phyloP scores from a whole-genome alignment of 1,140 invertebrate species.

The Notospermus geniculatus region DNA sequence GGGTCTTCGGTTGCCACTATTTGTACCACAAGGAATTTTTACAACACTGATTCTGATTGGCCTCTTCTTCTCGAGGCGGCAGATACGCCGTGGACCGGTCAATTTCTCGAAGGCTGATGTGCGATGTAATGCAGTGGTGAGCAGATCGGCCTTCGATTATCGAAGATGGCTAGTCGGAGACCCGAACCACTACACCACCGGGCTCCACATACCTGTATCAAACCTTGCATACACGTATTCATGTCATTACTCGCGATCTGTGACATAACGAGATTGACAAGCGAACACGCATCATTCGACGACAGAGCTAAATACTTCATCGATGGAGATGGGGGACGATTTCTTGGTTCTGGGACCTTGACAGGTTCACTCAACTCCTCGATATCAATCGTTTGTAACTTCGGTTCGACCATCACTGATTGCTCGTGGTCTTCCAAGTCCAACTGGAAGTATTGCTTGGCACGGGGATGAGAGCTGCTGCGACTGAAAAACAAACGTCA shows the following conservation, averaged over 20 bases:
- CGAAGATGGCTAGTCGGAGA: no score
- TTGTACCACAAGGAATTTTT: no score
- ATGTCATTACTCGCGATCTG: slow-evolving; percentile 70
- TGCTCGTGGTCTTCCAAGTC: slow-evolving; percentile 48
- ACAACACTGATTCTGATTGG: no score
- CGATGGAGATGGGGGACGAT: slow-evolving; percentile 46
- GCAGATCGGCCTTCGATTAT: no score
- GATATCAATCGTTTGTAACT: slow-evolving; percentile 59
- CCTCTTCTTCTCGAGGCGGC: no score
- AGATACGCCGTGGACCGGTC: no score
- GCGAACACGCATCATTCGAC: slow-evolving; percentile 48
- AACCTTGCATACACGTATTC: slow-evolving; percentile 63
- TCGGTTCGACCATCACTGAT: slow-evolving; percentile 41
- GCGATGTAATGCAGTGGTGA: no score
- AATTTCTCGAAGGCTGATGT: no score
- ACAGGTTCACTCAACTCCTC: slow-evolving; percentile 54
- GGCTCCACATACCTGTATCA: slow-evolving; percentile 62
- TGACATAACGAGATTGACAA: slow-evolving; percentile 61
- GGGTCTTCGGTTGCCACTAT: no score
- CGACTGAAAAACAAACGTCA: no score
- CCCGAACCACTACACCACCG: no score
- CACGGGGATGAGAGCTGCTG: no score
- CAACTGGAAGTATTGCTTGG: slow-evolving; percentile 37
- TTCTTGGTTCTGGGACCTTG: slow-evolving; percentile 42
- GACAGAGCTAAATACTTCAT: slow-evolving; percentile 39